Conservation (phyloP, 2,113 vertebrate species). For the Cardinalis cardinalis region DNA sequence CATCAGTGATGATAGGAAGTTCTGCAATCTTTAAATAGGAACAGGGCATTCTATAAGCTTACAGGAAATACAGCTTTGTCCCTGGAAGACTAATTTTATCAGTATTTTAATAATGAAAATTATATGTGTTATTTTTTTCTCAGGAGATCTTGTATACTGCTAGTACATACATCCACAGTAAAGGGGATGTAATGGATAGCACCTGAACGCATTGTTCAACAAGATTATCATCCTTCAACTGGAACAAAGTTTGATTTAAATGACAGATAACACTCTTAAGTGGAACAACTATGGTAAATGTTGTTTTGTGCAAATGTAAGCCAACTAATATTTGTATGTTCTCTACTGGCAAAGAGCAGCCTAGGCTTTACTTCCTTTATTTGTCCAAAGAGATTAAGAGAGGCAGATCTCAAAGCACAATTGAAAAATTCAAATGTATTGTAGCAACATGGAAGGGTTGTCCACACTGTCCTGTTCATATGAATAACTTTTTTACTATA, state of each 20-base stretch:
- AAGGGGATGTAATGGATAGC: neutral
- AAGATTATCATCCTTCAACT: neutral
- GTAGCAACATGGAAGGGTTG: accelerated
- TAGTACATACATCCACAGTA: neutral
- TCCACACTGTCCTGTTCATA: neutral
- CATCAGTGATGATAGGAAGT: neutral
- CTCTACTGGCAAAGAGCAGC: neutral
- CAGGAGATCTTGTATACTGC: neutral
- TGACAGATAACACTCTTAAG: neutral
- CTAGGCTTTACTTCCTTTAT: neutral
- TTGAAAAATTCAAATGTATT: neutral
- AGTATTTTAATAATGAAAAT: neutral
- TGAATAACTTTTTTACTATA: neutral
- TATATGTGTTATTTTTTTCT: neutral
- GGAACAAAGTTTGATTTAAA: neutral
- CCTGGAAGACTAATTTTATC: neutral
- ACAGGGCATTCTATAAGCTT: neutral
- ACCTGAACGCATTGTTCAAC: neutral
- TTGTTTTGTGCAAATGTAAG: neutral
- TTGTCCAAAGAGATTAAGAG: neutral
- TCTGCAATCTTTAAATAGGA: neutral
- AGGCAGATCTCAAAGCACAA: neutral
- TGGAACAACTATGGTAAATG: neutral
- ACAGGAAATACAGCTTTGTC: neutral
- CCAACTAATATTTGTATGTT: neutral